A percentile compares a stretch with the other conserved stretches of the same genome.
Evolutionary conservation across 2,797 vertebrate species (phyloP).

Genomic region (Alosa sapidissima): DNA sequence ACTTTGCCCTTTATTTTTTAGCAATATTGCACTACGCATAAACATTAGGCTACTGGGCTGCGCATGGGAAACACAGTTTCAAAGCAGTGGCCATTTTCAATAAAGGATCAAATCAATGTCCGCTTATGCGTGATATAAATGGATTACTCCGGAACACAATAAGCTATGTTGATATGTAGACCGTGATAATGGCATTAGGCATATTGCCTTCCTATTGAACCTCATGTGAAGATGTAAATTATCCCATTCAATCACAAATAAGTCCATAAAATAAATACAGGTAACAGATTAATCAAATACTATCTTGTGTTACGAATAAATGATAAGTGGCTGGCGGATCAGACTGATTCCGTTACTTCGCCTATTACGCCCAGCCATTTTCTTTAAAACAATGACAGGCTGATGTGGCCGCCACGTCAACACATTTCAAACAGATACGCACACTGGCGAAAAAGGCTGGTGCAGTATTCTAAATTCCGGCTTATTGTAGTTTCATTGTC

Average conservation of each 20-base stretch:
- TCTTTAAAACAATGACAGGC: slow-evolving; percentile 21
- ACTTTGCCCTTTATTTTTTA: neutral
- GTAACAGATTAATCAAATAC: neutral
- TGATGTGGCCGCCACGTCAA: slow-evolving; percentile 23
- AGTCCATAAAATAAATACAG: neutral
- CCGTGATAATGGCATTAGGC: neutral
- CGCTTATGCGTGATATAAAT: neutral
- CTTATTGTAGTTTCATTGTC: slow-evolving; percentile 11
- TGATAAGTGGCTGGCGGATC: neutral
- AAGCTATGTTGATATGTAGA: neutral
- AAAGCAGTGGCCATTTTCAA: neutral
- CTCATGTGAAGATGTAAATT: neutral
- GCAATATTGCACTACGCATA: neutral
- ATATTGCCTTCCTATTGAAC: neutral
- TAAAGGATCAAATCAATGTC: neutral
- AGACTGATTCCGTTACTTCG: neutral
- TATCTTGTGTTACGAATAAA: neutral
- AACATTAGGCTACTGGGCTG: neutral
- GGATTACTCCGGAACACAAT: neutral
- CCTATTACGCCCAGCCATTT: neutral
- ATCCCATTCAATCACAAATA: neutral
- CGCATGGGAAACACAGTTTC: neutral
- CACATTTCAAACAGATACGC: slow-evolving; percentile 14
- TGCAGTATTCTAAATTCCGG: slow-evolving; percentile 1
- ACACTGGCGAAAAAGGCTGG: neutral